Base-by-base conservation (phyloP, 2,113 vertebrate genomes). In the Dipodomys stephensi region DNA sequence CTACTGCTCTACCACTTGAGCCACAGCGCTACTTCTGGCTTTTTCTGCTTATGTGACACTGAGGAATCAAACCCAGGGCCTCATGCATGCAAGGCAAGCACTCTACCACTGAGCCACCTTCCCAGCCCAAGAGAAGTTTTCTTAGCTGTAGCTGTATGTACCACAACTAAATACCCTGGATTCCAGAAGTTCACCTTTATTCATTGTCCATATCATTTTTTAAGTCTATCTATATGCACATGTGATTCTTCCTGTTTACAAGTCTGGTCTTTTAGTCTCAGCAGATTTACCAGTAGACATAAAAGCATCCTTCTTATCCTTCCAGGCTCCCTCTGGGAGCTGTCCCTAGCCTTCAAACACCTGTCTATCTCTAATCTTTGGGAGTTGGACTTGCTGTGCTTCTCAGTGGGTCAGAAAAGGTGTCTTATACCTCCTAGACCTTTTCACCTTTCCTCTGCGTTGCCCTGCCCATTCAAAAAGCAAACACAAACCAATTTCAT, bases 181-280 rank as follows among this genome's bases (percentile, higher is more conserved):
- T 64, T 27, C 78, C 53, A 25, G 44, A 77, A 88, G 80, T 88
- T 62, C 49, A 57, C 30, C 22, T 94, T 90, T 35, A 89, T 23
- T 88, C 39, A 62, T 15, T 76, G 27, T 46, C 35, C 46, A 78
- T 7, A 81, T 46, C 69, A 85, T 62, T n/a, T 62, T 80, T 46
- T 27, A 35, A 74, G 16, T 53, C 53, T 49, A 80, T 65, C 10
- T 44, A 60, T 4, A 57, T 16, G 78, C 20, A 39, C 25, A 12
- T 6, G 30, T 30, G 30, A 62, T 69, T 89, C 39, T 79, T 49
- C 27, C 67, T 44, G 65, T 32, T 44, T 76, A 82, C 28, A 92
- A 20, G 30, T 79, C 72, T 86, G 83, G 39, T 9, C 69, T 35
- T 12, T 23, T 16, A 28, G 39, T 86, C 30, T 79, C 65, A 73